These are phyloP conservation scores for Serripes groenlandicus DNA, from an alignment of 2,888 invertebrate genomes.

Conservation along the genomic window DNA sequence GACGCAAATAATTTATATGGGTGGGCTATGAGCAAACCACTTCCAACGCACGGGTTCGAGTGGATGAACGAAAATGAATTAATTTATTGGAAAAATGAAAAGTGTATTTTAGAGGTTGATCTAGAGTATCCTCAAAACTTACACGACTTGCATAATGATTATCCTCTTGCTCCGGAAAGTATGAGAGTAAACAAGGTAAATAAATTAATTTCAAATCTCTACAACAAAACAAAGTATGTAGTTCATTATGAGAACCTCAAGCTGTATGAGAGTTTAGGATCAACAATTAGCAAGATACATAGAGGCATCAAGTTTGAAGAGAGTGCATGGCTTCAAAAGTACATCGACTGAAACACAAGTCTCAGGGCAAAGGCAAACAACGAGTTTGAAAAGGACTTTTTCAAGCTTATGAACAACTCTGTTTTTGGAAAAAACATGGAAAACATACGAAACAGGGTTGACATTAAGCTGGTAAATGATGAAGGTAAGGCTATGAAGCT, in stretches of 20 bases:
- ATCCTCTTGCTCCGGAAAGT: conserved; percentile 19
- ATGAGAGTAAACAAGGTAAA: background rate
- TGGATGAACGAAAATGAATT: background rate
- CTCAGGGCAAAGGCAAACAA: conserved; percentile 72
- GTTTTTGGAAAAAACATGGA: background rate
- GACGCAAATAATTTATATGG: conserved; percentile 43
- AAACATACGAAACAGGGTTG: background rate
- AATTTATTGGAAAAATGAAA: background rate
- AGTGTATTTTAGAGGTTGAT: background rate
- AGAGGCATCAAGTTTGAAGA: conserved; percentile 79
- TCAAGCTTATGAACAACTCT: background rate
- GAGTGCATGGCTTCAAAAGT: conserved; percentile 80
- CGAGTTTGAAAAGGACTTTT: conserved; percentile 71
- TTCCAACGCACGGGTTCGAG: conserved; percentile 73
- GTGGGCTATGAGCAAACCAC: conserved; percentile 70
- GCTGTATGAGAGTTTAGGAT: no score
- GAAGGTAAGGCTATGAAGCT: no score
- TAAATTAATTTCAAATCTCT: background rate
- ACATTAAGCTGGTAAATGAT: background rate
- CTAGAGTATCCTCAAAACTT: conserved; percentile 17
- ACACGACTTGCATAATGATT: background rate
- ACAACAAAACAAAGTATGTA: conserved; percentile 6
- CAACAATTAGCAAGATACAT: conserved; percentile 72
- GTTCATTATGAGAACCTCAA: conserved; percentile 58
- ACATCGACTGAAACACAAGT: conserved; percentile 79